Evolutionary conservation across 2,113 vertebrate genomes (phyloP).

Genomic region (Zosterops hypoxanthus): DNA sequence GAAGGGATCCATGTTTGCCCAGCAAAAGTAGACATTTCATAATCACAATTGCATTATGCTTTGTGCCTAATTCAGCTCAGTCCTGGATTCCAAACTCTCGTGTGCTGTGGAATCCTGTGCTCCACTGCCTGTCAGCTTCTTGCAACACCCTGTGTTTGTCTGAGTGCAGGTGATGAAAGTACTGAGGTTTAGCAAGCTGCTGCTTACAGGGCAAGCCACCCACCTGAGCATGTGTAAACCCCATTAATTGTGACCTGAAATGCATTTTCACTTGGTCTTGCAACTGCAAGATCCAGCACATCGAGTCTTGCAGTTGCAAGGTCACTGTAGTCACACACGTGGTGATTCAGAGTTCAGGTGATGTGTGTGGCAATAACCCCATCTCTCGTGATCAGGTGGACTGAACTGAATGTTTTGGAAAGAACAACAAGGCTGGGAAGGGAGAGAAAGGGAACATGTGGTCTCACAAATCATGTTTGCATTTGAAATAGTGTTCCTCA

Average conservation of each 20-base stretch:
- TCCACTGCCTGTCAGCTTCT: background rate
- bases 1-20: background rate
- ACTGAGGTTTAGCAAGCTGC: constrained; percentile 1
- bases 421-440: background rate
- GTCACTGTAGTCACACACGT: background rate
- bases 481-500: constrained; percentile 25
- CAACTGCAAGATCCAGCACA: background rate
- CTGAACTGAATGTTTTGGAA: background rate
- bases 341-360: background rate
- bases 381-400: background rate
- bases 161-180: background rate
- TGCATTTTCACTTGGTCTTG: background rate
- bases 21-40: constrained; percentile 26
- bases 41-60: constrained; percentile 3
- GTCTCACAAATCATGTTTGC: background rate
- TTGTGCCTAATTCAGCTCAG: background rate
- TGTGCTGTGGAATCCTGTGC: background rate
- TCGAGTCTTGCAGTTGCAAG: background rate
- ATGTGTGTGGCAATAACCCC: background rate
- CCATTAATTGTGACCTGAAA: background rate
- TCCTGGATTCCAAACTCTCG: background rate
- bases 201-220: background rate
- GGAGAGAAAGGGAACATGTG: background rate
- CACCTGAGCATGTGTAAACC: background rate
- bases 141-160: background rate